Evolutionary conservation across 1,140 invertebrate genomes (phyloP).

Genomic region (Plodia interpunctella): DNA sequence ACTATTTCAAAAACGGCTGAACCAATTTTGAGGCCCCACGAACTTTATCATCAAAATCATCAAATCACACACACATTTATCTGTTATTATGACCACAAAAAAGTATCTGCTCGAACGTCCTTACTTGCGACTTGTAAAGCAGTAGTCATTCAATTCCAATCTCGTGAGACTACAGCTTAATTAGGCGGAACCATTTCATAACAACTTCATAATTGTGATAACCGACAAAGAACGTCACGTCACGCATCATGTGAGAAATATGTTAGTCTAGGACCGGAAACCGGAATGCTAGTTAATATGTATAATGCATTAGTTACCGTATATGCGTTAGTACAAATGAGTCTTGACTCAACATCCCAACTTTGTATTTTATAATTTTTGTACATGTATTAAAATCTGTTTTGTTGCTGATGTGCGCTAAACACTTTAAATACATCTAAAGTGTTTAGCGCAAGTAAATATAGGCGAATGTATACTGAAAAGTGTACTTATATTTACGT

Average conservation of each 20-base stretch:
- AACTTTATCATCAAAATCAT: too few species aligned
- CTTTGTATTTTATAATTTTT: too few species aligned
- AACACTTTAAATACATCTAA: too few species aligned
- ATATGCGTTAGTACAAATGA: not conserved
- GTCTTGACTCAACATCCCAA: too few species aligned
- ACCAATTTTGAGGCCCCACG: too few species aligned
- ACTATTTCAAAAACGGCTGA: too few species aligned
- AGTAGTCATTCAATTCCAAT: slow-evolving; percentile 22
- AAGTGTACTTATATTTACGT: too few species aligned
- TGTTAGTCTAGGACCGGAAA: slow-evolving; percentile 34
- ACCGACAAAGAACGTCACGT: slow-evolving; percentile 23
- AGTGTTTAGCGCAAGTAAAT: too few species aligned
- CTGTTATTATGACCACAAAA: not conserved
- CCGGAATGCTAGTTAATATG: slow-evolving; percentile 9
- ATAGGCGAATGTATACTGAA: too few species aligned
- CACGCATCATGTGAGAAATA: slow-evolving; percentile 57
- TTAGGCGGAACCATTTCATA: slow-evolving; percentile 23
- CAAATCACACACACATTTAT: too few species aligned
- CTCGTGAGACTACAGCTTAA: slow-evolving; percentile 20
- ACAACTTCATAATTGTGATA: slow-evolving; percentile 27
- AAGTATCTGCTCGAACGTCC: not conserved
- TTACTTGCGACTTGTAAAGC: not conserved
- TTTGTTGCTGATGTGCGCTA: too few species aligned
- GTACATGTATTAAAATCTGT: too few species aligned
- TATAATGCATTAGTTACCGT: slow-evolving; percentile 17